Evolutionary conservation across 2,888 invertebrate species (phyloP).

Genomic region (Tanytarsus gracilentus): DNA sequence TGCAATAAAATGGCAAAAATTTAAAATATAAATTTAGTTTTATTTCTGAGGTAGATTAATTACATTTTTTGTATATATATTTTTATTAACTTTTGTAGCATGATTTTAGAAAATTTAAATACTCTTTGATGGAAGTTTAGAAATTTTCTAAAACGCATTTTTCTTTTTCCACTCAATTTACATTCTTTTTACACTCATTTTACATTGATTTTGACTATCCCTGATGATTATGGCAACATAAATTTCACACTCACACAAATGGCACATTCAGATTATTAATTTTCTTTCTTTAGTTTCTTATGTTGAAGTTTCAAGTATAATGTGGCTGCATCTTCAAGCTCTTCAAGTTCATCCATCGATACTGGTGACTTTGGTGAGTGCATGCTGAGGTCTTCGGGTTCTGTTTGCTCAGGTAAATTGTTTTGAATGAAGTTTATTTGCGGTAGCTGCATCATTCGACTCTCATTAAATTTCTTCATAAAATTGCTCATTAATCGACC

Average conservation of each 20-base stretch:
- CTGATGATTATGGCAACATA: conserved; percentile 2
- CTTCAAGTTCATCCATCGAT: conserved; percentile 44
- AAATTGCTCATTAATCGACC: conserved; percentile 15
- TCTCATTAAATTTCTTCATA: conserved; percentile 18
- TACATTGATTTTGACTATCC: neutral
- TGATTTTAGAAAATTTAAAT: no score
- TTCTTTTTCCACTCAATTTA: neutral
- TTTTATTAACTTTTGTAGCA: neutral
- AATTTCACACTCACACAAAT: neutral
- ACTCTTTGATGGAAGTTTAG: no score
- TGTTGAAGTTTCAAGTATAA: conserved; percentile 1
- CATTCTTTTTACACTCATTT: neutral
- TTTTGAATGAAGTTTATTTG: conserved; percentile 7
- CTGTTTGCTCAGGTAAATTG: conserved; percentile 67
- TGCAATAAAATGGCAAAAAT: no score
- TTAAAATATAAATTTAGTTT: neutral
- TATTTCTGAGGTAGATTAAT: conserved; percentile 5
- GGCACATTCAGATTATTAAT: neutral
- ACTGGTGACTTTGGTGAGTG: conserved; percentile 40
- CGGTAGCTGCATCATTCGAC: neutral
- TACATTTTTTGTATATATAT: no score
- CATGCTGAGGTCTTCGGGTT: conserved; percentile 84
- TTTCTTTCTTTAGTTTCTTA: neutral
- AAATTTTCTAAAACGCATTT: neutral
- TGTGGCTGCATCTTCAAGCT: conserved; percentile 47